Conservation (phyloP, 2,797 vertebrate species). For the Dipus sagitta region DNA sequence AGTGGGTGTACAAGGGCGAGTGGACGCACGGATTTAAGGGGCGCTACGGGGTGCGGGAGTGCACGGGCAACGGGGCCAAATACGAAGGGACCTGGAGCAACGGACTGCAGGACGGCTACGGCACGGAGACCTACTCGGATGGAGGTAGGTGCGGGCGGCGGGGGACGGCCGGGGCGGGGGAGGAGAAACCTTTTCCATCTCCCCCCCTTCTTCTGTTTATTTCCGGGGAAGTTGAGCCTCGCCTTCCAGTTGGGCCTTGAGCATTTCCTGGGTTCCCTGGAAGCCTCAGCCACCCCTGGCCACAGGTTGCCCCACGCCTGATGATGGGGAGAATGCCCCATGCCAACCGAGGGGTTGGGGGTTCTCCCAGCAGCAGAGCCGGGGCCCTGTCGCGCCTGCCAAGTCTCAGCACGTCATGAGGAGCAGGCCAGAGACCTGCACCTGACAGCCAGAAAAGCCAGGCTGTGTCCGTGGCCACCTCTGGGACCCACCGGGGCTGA, state of each 20-base stretch:
- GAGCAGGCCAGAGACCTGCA: conserved; percentile 69
- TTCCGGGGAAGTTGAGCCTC: conserved; percentile 69
- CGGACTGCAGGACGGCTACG: conserved; percentile 98
- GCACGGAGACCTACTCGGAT: conserved; percentile 98
- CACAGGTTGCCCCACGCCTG: conserved; percentile 83
- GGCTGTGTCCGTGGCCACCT: neutral
- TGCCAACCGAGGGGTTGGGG: neutral
- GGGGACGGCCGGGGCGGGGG: neutral
- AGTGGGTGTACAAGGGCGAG: conserved; percentile 99
- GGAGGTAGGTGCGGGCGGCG: conserved; percentile 92
- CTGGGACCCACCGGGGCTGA: neutral
- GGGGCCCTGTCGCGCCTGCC: neutral
- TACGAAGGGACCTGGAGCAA: conserved; percentile 99
- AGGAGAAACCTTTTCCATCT: neutral
- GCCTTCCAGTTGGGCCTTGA: conserved; percentile 13
- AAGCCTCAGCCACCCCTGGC: conserved; percentile 68
- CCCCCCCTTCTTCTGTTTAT: conserved; percentile 30
- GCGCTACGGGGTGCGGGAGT: conserved; percentile 97
- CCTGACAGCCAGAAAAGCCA: conserved; percentile 44
- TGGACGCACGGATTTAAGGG: conserved; percentile 99
- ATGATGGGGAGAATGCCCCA: neutral
- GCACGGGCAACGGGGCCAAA: conserved; percentile 96
- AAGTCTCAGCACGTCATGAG: neutral
- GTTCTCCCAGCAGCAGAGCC: conserved; percentile 42
- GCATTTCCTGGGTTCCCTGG: conserved; percentile 36